Base-by-base conservation (phyloP, 2,888 invertebrate genomes). In the Meganola albula region DNA sequence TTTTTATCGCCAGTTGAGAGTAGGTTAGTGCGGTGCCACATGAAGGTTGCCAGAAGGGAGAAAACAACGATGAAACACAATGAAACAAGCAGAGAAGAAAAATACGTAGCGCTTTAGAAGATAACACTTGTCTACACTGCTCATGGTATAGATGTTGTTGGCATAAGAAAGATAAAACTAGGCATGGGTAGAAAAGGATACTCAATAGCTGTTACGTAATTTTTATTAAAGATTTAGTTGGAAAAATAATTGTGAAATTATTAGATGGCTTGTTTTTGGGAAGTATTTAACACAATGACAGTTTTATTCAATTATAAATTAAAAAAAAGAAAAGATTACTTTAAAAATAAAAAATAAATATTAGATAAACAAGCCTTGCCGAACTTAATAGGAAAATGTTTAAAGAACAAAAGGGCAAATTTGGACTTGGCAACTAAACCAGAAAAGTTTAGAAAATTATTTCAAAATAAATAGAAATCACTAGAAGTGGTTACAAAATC, bases 41-140 rank as follows among this genome's bases (percentile, higher is more conserved):
- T 78, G 80, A 76, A 79, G 77, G 58, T 74, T 74, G 83, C 84
- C 82, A 71, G 83, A 83, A 83, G 83, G 80, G 80, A 84, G 80
- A 85, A 83, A 84, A 83, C 70, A 68, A 82, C 75, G 70, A 73
- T 83, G 73, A 83, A 83, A 80, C 66, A 73, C 71, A 80, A 79
- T 68, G 61, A 62, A 74, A 73, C 64, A 82, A 82, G 80, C 80
- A 53, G 59, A 67, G 62, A 69, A 53, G 51, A 59, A 61, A 43
- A 37, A 34, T 33, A 42, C 21, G 36, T 37, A 48, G 74, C 66
- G 54, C 56, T 51, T n/a, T 41, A 51, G 34, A 42, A 35, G 37
- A 23, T 37, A 27, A n/a, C n/a, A 37, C 26, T 34, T 37, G 37
- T 37, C 36, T 44, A 34, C 24, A 46, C 26, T 27, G 27, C 21